A percentile compares a stretch with the other conserved stretches of the same genome.
phyloP scores from a whole-genome alignment of 1,140 invertebrate species.

The Procambarus virginalis region DNA sequence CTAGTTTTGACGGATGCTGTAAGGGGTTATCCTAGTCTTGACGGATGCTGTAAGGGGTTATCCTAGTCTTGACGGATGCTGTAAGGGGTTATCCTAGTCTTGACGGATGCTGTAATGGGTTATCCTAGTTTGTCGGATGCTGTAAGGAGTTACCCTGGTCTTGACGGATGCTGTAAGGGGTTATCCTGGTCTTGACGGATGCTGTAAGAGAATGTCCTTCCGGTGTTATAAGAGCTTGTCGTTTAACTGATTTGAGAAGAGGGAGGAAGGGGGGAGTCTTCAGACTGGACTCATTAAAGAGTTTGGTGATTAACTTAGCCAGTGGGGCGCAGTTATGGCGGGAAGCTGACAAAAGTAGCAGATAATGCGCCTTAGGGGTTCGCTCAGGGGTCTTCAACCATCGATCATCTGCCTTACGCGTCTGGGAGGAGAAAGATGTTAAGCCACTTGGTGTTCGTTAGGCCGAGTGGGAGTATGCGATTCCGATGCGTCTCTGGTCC shows the following conservation, averaged over 20 bases:
- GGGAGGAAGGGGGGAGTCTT: neutral
- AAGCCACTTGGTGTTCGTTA: neutral
- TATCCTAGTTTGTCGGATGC: too few species aligned
- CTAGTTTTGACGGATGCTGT: too few species aligned
- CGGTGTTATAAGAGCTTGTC: neutral
- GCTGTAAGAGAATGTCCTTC: too few species aligned
- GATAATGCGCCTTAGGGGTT: constrained; percentile 33
- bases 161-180: too few species aligned
- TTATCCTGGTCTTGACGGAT: too few species aligned
- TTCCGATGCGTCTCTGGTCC: neutral
- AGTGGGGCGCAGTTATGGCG: constrained; percentile 34
- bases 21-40: too few species aligned
- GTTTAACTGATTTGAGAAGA: constrained; percentile 13
- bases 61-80: too few species aligned
- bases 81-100: too few species aligned
- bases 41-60: too few species aligned
- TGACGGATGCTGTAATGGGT: too few species aligned
- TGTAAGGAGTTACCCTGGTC: too few species aligned
- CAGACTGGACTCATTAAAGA: constrained; percentile 23
- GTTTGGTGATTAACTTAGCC: constrained; percentile 42
- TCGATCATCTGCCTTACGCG: neutral
- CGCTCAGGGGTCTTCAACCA: constrained; percentile 5
- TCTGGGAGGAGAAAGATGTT: neutral
- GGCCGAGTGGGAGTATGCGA: neutral
- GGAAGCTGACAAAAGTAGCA: constrained; percentile 34